phyloP scores from a whole-genome alignment of 30 jellyfish, hydroid and myxozoan species.

The Catostylus mosaicus region DNA sequence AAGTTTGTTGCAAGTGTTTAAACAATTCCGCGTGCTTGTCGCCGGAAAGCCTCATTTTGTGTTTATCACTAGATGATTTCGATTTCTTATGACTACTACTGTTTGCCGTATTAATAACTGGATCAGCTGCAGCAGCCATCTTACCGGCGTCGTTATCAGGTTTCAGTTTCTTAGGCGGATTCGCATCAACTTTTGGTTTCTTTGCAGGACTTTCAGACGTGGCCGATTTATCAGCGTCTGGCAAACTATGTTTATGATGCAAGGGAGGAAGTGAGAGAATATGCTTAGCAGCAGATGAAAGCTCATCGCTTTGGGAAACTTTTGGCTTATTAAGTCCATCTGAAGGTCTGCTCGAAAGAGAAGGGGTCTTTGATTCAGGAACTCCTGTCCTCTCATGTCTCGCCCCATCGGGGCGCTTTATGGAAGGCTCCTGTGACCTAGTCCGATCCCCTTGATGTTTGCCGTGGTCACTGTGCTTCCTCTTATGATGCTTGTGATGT shows the following conservation, averaged over 20 bases:
- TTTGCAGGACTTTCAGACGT: slow-evolving; percentile 76
- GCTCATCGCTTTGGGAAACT: slow-evolving; percentile 20
- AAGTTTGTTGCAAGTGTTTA: slow-evolving; percentile 40
- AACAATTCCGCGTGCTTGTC: slow-evolving; percentile 47
- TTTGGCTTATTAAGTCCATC: slow-evolving; percentile 34
- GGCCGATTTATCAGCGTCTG: slow-evolving; percentile 38
- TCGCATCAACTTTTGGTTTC: slow-evolving; percentile 56
- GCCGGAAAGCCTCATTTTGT: slow-evolving; percentile 25
- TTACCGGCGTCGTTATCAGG: slow-evolving; percentile 32
- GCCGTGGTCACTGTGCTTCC: slow-evolving; percentile 50
- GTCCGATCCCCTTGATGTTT: slow-evolving; percentile 25
- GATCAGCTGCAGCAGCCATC: slow-evolving; percentile 13
- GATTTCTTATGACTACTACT: slow-evolving; percentile 49
- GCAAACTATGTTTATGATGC: slow-evolving; percentile 58
- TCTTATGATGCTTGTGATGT: slow-evolving; percentile 63
- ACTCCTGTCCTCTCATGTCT: background rate
- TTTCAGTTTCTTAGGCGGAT: slow-evolving; percentile 34
- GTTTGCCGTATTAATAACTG: background rate
- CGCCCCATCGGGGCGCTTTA: slow-evolving; percentile 22
- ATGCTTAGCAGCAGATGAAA: slow-evolving; percentile 54
- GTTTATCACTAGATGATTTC: slow-evolving; percentile 45
- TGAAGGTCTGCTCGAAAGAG: slow-evolving; percentile 21
- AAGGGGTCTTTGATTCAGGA: slow-evolving; percentile 23
- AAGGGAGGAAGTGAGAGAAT: slow-evolving; percentile 46
- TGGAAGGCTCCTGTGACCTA: background rate